Evolutionary conservation across 1,140 invertebrate species (phyloP).

Genomic region (Megalopta genalis): DNA sequence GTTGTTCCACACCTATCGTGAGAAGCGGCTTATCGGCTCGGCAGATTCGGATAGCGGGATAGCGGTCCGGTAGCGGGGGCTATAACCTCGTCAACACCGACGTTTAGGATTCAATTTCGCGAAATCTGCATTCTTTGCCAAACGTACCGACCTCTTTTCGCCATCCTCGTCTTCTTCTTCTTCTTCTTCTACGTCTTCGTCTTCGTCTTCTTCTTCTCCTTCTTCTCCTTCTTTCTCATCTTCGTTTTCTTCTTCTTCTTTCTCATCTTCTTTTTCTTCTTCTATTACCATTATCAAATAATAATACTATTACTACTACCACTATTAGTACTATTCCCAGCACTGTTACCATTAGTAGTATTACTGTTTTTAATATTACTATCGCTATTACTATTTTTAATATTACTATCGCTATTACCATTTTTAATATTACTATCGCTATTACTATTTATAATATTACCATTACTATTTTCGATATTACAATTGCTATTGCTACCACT

Average conservation of each 20-base stretch:
- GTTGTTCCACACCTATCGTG: conserved; percentile 59
- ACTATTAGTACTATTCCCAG: no score
- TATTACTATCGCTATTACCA: no score
- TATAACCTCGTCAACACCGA: conserved; percentile 70
- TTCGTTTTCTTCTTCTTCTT: neutral
- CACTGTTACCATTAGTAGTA: no score
- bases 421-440: no score
- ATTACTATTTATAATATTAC: no score
- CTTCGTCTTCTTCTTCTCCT: neutral
- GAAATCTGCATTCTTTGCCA: conserved; percentile 59
- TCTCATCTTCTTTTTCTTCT: neutral
- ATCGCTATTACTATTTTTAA: no score
- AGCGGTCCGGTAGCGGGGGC: conserved; percentile 59
- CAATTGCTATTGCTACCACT: no score
- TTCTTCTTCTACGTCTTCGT: neutral
- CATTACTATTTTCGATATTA: no score
- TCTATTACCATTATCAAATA: no score
- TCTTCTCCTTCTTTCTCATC: neutral
- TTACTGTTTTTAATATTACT: no score
- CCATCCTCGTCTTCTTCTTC: conserved; percentile 7
- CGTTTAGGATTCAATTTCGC: conserved; percentile 72
- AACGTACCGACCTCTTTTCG: conserved; percentile 13
- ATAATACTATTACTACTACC: no score
- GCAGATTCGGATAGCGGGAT: conserved; percentile 66
- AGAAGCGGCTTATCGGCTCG: conserved; percentile 69